Percentiles rank a stretch among this genome's conserved stretches.
Conservation (phyloP, 2,113 vertebrate species). For the Psittacara wagleri region DNA sequence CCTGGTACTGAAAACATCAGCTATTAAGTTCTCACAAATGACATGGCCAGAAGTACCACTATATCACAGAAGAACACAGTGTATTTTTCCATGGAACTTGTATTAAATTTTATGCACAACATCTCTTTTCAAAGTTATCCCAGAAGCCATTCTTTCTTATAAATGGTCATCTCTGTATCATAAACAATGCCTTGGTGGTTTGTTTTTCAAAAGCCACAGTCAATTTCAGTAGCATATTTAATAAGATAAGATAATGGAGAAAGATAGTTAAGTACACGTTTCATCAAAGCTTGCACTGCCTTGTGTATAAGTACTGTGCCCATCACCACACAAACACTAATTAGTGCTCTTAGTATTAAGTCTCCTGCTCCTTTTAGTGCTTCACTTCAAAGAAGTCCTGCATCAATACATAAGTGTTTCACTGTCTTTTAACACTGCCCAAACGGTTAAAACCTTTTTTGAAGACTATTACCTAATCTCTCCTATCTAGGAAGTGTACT, state of each 20-base stretch:
- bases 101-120: neutral
- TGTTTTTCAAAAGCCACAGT: conserved; percentile 13
- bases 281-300: conserved; percentile 5
- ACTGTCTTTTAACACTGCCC: neutral
- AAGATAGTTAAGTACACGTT: neutral
- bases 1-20: neutral
- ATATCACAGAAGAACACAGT: neutral
- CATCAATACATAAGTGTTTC: conserved; percentile 9
- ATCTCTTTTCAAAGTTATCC: neutral
- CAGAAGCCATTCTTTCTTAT: neutral
- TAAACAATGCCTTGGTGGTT: neutral
- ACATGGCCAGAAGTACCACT: neutral
- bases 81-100: neutral
- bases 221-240: conserved; percentile 26
- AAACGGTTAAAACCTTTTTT: neutral
- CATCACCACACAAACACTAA: neutral
- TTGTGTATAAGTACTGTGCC: neutral
- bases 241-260: conserved; percentile 27
- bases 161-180: neutral
- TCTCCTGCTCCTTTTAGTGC: neutral
- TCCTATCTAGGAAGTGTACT: neutral
- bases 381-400: conserved; percentile 32
- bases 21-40: neutral
- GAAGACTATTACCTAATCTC: neutral
- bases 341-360: conserved; percentile 27